phyloP scores from a whole-genome alignment of 2,113 vertebrate species.

The Geococcyx californianus region DNA sequence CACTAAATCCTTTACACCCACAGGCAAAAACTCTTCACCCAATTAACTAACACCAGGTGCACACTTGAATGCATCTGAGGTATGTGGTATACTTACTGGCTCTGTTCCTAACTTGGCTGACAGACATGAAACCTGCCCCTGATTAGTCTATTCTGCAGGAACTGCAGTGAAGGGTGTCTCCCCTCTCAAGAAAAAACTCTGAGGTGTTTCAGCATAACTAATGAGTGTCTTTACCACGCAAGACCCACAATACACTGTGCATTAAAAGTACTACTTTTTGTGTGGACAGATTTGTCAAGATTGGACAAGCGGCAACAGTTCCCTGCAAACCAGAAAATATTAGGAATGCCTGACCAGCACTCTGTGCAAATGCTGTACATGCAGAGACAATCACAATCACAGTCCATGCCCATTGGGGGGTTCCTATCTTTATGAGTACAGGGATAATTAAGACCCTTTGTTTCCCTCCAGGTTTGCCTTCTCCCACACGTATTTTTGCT shows the following conservation, averaged over 20 bases:
- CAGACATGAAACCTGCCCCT: conserved; percentile 41
- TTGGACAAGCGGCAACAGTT: not conserved
- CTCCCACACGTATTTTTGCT: not conserved
- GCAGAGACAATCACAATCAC: not conserved
- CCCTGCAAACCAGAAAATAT: not conserved
- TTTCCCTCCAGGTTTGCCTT: not conserved
- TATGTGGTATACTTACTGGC: conserved; percentile 53
- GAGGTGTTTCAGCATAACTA: not conserved
- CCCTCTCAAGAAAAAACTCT: not conserved
- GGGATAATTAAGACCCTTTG: not conserved
- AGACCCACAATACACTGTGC: not conserved
- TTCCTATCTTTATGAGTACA: not conserved
- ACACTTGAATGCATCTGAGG: conserved; percentile 69
- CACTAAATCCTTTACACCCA: conserved; percentile 73
- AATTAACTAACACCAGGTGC: conserved; percentile 79
- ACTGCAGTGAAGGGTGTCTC: not conserved
- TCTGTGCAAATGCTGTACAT: not conserved
- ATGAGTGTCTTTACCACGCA: not conserved
- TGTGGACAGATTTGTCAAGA: not conserved
- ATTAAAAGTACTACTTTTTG: not conserved
- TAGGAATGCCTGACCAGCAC: not conserved
- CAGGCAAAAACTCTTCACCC: conserved; percentile 72
- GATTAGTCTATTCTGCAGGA: conserved; percentile 56
- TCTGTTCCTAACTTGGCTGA: conserved; percentile 55
- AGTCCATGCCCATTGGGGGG: rapidly evolving